Conservation (phyloP, 2,888 invertebrate species). For the Hofmannophila pseudospretella region DNA sequence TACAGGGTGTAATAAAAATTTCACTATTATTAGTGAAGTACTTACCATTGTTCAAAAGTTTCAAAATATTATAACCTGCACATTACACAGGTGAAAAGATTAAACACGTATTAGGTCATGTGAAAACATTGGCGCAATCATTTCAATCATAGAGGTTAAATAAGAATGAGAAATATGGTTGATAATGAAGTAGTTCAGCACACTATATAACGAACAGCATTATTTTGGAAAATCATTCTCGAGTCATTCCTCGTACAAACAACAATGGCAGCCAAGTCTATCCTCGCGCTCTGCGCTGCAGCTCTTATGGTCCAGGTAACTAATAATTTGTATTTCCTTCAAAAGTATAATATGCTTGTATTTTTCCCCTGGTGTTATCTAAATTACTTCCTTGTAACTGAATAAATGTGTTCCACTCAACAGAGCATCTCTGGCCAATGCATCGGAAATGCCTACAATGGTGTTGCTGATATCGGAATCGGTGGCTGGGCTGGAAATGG, state of each 20-base stretch:
- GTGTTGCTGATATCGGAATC: neutral
- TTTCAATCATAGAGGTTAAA: neutral
- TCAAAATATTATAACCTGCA: too few relatives aligned
- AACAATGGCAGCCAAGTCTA: slow-evolving; percentile 21
- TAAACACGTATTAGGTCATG: too few relatives aligned
- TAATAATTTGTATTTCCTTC: too few relatives aligned
- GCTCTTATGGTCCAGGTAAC: slow-evolving; percentile 24
- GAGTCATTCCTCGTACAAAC: slow-evolving; percentile 20
- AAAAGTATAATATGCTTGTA: too few relatives aligned
- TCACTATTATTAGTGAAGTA: neutral
- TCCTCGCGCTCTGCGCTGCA: slow-evolving; percentile 22
- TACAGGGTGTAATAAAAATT: too few relatives aligned
- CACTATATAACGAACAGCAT: too few relatives aligned
- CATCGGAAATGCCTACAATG: slow-evolving; percentile 12
- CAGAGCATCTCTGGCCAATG: slow-evolving; percentile 23
- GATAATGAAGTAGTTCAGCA: neutral
- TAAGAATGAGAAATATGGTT: neutral
- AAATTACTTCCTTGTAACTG: too few relatives aligned
- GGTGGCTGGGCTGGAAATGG: too few relatives aligned
- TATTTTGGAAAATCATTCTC: neutral
- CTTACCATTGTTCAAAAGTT: too few relatives aligned
- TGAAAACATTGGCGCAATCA: neutral
- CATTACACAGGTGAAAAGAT: too few relatives aligned
- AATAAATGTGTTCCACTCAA: too few relatives aligned
- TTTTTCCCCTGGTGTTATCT: too few relatives aligned